These are phyloP conservation scores for Cacoxenus indagator DNA, from an alignment of 2,888 invertebrate genomes.

Conservation along the genomic window DNA sequence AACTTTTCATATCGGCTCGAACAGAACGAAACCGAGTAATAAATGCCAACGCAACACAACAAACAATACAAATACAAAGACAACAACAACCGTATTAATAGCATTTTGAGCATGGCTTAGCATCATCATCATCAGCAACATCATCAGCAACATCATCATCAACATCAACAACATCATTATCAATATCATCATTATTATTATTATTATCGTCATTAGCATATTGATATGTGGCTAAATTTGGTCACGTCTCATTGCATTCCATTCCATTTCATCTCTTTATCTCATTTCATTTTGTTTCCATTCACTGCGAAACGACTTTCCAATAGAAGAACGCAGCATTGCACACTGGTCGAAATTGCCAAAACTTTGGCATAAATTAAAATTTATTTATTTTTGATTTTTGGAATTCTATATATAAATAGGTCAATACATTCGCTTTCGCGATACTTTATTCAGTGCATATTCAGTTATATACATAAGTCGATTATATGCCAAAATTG, in stretches of 20 bases:
- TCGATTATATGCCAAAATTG: too few species aligned
- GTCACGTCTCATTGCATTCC: constrained; percentile 11
- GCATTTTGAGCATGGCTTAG: too few species aligned
- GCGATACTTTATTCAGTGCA: too few species aligned
- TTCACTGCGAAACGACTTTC: neutral
- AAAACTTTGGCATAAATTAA: too few species aligned
- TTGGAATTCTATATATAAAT: too few species aligned
- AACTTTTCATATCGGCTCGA: neutral
- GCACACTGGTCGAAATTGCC: too few species aligned
- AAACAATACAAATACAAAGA: neutral
- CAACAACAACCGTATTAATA: neutral
- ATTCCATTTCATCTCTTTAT: constrained; percentile 12
- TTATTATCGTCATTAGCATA: constrained; percentile 57
- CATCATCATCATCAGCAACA: too few species aligned
- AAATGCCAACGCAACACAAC: neutral
- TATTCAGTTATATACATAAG: too few species aligned
- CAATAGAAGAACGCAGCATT: neutral
- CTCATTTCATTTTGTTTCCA: constrained; percentile 12
- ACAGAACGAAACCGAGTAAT: neutral
- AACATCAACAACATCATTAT: constrained; percentile 1
- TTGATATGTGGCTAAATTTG: constrained; percentile 52
- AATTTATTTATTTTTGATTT: too few species aligned
- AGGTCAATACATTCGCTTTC: too few species aligned
- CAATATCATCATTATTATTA: constrained; percentile 10
- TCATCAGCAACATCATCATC: too few species aligned